Evolutionary conservation across 2,888 invertebrate genomes (phyloP), one percentile per base, ranked within the genome.

Genomic region (Orchesella flavescens): DNA sequence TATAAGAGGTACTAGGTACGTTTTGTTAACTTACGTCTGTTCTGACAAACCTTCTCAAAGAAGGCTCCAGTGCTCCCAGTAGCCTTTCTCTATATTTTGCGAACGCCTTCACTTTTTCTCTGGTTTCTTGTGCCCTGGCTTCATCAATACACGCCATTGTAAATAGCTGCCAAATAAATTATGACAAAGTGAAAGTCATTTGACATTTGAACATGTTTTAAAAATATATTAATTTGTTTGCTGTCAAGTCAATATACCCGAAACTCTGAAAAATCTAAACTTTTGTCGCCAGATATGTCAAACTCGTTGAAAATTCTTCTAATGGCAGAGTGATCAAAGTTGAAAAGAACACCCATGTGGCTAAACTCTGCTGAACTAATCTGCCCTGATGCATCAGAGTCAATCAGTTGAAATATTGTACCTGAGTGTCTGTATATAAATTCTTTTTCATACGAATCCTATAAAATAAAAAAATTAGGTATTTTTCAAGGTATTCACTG

Each of bases 321-420:
- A 46, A 88, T 84, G 15, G 88, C 87, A 9, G 78, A 53, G 3
- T 81, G 61, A 23, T 89, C 86, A 77, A 89, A 89, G 75, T 89
- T 89, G 84, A 89, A 89, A 9, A 89, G 81, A 66, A 89, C 89
- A n/a, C 89, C 89, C 85, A 89, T 89, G 46, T 86, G 87, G 19
- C 86, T 84, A 69, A 89, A 89, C 66, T 89, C 89, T 21, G 86
- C 84, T 7, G 83, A 85, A 9, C 88, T 89, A 0, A 89, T 86
- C 12, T 87, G 86, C 15, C 88, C 89, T 0, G 89, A 89, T 5
- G 87, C 88, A 76, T 89, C 89, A n/a, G 87, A 87, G 73, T 89
- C 89, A 79, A 89, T 85, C n/a, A 89, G 75, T 68, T 89, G 88
- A 83, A 89, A 89, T 34, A 89, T 89, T n/a, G 89, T 89, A 19